Conservation (phyloP, 92 coral and sea anemone species). For the Phymanthus crucifer region DNA sequence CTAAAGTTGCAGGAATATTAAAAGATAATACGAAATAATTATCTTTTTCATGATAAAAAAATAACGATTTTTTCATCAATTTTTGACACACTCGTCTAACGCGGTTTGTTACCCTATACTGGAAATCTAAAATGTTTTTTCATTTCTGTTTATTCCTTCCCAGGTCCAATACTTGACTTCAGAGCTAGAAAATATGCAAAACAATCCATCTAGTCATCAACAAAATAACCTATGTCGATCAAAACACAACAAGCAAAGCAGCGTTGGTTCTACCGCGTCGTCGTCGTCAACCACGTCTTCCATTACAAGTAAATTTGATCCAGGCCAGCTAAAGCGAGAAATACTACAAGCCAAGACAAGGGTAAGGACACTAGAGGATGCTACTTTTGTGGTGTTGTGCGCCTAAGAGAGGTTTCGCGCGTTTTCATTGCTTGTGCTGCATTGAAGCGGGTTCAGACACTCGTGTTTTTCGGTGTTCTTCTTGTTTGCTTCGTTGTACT, state of each 20-base stretch:
- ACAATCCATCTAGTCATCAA: conserved; percentile 25
- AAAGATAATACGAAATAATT: too few relatives aligned
- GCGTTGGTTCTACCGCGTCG: conserved; percentile 76
- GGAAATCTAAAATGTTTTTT: too few relatives aligned
- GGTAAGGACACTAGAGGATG: conserved; percentile 54
- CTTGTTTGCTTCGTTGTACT: neutral
- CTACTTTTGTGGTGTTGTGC: neutral
- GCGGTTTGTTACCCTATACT: too few relatives aligned
- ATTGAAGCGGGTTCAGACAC: neutral
- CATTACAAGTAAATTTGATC: conserved; percentile 73
- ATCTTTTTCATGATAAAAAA: too few relatives aligned
- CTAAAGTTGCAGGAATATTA: too few relatives aligned
- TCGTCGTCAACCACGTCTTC: conserved; percentile 78
- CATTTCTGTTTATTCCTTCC: neutral
- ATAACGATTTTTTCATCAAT: too few relatives aligned
- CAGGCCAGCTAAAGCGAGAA: conserved; percentile 80
- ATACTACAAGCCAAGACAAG: conserved; percentile 84
- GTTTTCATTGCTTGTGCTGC: neutral
- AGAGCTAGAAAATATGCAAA: conserved; percentile 75
- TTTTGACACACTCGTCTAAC: too few relatives aligned
- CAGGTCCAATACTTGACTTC: conserved; percentile 82
- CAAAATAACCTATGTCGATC: conserved; percentile 26
- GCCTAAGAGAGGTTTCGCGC: neutral
- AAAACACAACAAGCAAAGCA: conserved; percentile 70
- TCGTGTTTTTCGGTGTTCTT: neutral